Evolutionary conservation across 2,113 vertebrate species (phyloP), one percentile per base, ranked within the genome.

Genomic region (Aldabrachelys gigantea): DNA sequence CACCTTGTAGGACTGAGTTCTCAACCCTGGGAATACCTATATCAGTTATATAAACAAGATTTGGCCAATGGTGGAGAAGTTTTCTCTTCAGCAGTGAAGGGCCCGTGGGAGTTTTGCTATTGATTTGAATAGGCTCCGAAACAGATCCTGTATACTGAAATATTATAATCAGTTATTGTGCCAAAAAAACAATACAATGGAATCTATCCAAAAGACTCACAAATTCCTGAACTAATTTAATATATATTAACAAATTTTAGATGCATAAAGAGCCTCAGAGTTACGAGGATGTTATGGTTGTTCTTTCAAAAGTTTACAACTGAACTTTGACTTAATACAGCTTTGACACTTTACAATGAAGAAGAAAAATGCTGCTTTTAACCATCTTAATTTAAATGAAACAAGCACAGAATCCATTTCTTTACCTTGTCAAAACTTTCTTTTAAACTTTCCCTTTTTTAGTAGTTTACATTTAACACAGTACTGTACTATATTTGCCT

Each of bases 191-290:
- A 19, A 2, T 25, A 29, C 25, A 8, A 1, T 4, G 29, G 10
- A 7, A 95, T 12, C 5, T 44, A 12, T 78, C 25, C 24, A 14
- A 62, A 59, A 57, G 57, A 3, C 4, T 5, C 47, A 54, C 10
- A 25, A 91, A 79, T 17, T n/a, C 24, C 7, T 10, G 3, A 78
- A 57, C 69, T 87, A 81, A 65, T 79, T 84, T 85, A 75, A 90
- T 95, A 88, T 38, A 38, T 3, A 21, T 72, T 38, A 84, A 52
- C 50, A 79, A 38, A 4, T 80, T 91, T 95, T 80, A 21, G 38
- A 57, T 80, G 59, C 92, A 35, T 91, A n/a, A 35, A 83, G 3
- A 72, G 65, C 12, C 57, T 62, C 57, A 62, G 56, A 57, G 11
- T 62, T 62, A 62, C 3, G 6, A 62, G 27, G 27, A 62, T 62